A percentile compares a stretch with the other conserved stretches of the same genome.
phyloP scores from a whole-genome alignment of 2,888 invertebrate species.

The Eupithecia subfuscata region DNA sequence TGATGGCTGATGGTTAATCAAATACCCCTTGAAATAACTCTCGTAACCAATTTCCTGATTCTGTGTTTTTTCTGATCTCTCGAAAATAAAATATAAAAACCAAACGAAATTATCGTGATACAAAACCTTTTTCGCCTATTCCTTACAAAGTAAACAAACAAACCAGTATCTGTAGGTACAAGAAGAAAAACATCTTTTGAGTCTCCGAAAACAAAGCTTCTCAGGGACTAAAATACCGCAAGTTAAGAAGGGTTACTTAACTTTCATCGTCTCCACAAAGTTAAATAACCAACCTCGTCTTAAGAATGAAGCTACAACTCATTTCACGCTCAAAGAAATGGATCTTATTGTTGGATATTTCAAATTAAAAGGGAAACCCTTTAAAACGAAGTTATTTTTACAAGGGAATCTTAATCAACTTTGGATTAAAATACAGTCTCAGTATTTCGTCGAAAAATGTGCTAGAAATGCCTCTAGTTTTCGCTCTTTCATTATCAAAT shows the following conservation, averaged over 20 bases:
- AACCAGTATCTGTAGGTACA: conserved; percentile 7
- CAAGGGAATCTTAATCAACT: conserved; percentile 16
- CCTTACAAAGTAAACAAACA: conserved; percentile 1
- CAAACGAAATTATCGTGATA: no score
- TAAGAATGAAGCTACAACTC: conserved; percentile 36
- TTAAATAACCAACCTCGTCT: conserved; percentile 40
- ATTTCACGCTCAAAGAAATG: conserved; percentile 24
- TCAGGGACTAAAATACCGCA: conserved; percentile 28
- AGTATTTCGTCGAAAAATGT: background rate
- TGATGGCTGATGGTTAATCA: background rate
- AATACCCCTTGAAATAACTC: no score
- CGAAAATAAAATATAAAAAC: no score
- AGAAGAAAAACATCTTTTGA: conserved; percentile 16
- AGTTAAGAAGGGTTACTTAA: conserved; percentile 35
- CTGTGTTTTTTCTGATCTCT: no score
- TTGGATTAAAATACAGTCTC: conserved; percentile 6
- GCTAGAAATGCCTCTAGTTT: background rate
- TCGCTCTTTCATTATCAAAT: background rate
- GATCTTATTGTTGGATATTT: conserved; percentile 27
- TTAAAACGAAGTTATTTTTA: conserved; percentile 16
- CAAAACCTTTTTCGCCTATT: background rate
- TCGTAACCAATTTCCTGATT: background rate
- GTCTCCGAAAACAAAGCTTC: conserved; percentile 23
- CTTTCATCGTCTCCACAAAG: conserved; percentile 35
- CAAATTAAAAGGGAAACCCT: conserved; percentile 15